Conservation (phyloP, 92 coral and sea anemone genomes). For the Palythoa grandis region DNA sequence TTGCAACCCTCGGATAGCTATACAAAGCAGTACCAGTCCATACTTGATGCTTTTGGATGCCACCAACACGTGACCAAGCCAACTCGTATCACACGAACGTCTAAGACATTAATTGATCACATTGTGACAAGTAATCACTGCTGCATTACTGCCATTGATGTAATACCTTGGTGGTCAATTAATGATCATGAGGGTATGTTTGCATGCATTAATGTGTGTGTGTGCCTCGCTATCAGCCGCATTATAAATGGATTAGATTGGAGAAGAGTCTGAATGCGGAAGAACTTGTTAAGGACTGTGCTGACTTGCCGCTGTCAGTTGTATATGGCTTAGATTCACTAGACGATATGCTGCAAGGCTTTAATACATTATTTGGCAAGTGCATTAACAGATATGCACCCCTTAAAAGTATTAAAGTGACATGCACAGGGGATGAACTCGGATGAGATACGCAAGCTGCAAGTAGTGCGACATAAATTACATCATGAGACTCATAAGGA, state of each 20-base stretch:
- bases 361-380: too few relatives aligned
- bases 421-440: background rate
- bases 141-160: too few relatives aligned
- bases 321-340: conserved; percentile 57
- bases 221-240: conserved; percentile 33
- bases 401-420: conserved; percentile 38
- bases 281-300: conserved; percentile 52
- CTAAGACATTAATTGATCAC: too few relatives aligned
- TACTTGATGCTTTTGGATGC: conserved; percentile 24
- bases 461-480: too few relatives aligned
- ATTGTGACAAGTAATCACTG: too few relatives aligned
- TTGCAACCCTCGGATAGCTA: background rate
- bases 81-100: too few relatives aligned
- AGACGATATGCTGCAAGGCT: conserved; percentile 21
- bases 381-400: conserved; percentile 23
- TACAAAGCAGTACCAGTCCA: conserved; percentile 15
- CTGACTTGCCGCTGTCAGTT: conserved; percentile 42
- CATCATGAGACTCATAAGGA: conserved; percentile 11
- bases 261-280: background rate
- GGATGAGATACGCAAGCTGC: too few relatives aligned
- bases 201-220: conserved; percentile 43
- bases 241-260: conserved; percentile 13
- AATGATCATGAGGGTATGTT: conserved; percentile 47
- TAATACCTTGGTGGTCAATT: conserved; percentile 19
- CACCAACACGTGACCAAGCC: background rate